Evolutionary conservation across 2,113 vertebrate genomes (phyloP).

Genomic region (Oceanites oceanicus): DNA sequence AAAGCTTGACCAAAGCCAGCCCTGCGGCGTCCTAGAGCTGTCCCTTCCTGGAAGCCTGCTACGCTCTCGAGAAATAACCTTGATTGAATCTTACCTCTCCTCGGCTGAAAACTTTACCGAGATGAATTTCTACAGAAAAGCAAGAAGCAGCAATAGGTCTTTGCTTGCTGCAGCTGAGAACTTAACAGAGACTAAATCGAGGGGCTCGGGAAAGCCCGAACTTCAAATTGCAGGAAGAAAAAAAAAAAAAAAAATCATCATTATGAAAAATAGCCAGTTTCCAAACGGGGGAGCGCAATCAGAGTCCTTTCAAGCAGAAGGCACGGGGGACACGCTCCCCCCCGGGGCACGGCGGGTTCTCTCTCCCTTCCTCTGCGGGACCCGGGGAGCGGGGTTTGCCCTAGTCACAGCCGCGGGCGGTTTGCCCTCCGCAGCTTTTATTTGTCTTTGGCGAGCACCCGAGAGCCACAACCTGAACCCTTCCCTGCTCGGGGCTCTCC

Average conservation of each 20-base stretch:
- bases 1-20: background rate
- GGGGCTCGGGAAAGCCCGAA: background rate
- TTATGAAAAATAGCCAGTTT: background rate
- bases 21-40: background rate
- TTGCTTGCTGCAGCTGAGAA: background rate
- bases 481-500: background rate
- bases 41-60: background rate
- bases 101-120: background rate
- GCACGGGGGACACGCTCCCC: background rate
- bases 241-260: background rate
- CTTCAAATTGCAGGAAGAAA: background rate
- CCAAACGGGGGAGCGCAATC: background rate
- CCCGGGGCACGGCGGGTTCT: background rate
- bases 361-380: background rate
- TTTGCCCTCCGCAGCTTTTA: background rate
- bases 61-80: background rate
- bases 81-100: conserved; percentile 6
- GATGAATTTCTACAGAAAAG: background rate
- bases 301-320: background rate
- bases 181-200: background rate
- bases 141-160: background rate
- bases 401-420: background rate
- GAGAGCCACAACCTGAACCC: background rate
- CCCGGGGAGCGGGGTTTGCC: background rate
- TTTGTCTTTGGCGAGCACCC: background rate